phyloP scores from a whole-genome alignment of 2,113 vertebrate genomes.

The Calidris pugnax region DNA sequence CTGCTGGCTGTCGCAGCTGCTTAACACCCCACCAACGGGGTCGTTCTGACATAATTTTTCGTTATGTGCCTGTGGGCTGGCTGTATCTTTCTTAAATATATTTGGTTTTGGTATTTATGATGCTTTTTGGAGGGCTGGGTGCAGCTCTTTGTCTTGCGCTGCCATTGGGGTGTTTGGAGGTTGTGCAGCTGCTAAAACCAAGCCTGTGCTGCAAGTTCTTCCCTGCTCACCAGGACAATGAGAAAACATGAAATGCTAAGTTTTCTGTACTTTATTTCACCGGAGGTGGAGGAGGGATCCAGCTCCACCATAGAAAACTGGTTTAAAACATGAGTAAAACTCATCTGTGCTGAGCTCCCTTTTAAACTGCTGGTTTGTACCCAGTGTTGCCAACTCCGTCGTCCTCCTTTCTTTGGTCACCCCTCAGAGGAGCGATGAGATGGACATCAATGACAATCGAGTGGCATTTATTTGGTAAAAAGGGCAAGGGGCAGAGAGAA shows the following conservation, averaged over 20 bases:
- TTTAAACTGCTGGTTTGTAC: neutral
- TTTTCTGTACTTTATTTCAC: neutral
- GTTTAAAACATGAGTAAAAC: neutral
- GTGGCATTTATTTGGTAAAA: neutral
- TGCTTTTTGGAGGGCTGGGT: neutral
- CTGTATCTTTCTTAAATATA: neutral
- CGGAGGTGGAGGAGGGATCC: neutral
- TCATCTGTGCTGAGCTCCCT: neutral
- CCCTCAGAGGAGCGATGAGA: neutral
- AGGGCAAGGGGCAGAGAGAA: neutral
- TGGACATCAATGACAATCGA: neutral
- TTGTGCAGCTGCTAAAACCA: neutral
- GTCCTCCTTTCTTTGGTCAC: neutral
- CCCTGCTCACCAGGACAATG: neutral
- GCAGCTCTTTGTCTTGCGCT: neutral
- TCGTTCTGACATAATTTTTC: neutral
- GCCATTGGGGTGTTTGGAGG: neutral
- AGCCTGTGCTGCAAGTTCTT: neutral
- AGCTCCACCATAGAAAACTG: neutral
- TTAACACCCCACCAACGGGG: fast-evolving
- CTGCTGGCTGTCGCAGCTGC: neutral
- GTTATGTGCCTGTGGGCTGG: neutral
- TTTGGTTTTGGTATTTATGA: neutral
- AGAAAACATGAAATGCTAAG: neutral
- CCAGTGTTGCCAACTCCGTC: fast-evolving